Base-by-base conservation (phyloP, 2,888 invertebrate genomes). In the Ametastegia equiseti region DNA sequence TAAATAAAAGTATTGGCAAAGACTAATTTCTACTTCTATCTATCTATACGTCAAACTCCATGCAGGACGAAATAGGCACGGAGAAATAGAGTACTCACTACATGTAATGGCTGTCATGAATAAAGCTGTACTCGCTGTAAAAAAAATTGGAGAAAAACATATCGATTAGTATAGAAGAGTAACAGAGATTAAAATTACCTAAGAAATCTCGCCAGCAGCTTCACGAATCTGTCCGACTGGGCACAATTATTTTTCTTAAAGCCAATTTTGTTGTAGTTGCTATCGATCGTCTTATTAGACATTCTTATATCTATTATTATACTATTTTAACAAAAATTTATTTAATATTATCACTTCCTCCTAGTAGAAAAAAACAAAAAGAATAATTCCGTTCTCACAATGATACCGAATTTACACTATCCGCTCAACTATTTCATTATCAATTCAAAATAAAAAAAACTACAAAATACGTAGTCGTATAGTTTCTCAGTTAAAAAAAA, bases 101-200 rank as follows among this genome's bases (percentile, higher is more conserved):
- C 90, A 91, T 91, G 80, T 91, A 91, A 86, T 91, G 90, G 89
- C 91, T 91, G 90, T 91, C 91, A 86, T 91, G 91, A 89, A 91
- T 91, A 88, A 91, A 91, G 89, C 91, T 91, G 90, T 90, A 91
- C 81, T 90, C 87, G 85, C 91, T 91, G 91, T 57, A 91, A 91
- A 89, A 86, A 85, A 85, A 73, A 71, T 63, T 78, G 36, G 47
- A 80, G 81, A 47, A 5, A 42, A 71, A 36, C 13, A 47, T n/a
- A 23, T n/a, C n/a, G 0, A 42, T 78, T 78, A 78, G 42, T 23
- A 0, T 33, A 19, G 27, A 42, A 50, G 7, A 19, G 27, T 75
- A 75, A 36, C 33, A 33, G 1, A 23, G 7, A 23, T 57, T 78
- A 7, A 36, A 47, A 39, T 85, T 86, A 87, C 87, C 87, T 87